phyloP scores from a whole-genome alignment of 2,113 vertebrate species.

The Hepsetus odoe region DNA sequence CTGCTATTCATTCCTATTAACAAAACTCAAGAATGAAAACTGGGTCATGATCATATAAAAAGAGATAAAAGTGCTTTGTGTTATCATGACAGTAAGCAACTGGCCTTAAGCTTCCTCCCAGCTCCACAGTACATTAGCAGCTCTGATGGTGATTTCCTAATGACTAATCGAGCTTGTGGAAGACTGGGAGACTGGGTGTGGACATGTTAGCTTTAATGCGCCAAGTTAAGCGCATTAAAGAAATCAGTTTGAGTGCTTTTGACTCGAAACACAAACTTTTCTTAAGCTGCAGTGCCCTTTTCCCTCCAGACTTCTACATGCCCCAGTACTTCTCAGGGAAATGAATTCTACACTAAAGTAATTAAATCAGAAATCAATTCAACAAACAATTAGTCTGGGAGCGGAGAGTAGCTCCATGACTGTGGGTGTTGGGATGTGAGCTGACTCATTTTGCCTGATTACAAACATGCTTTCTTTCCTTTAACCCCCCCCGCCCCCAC shows the following conservation, averaged over 20 bases:
- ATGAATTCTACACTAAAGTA: slow-evolving; percentile 64
- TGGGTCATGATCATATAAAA: slow-evolving; percentile 18
- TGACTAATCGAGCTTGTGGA: background rate
- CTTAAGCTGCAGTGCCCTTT: background rate
- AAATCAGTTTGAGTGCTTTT: background rate
- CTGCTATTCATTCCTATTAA: slow-evolving; percentile 22
- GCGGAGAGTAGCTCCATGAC: slow-evolving; percentile 41
- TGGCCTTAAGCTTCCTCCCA: background rate
- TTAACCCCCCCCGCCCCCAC: no score
- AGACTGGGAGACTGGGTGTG: slow-evolving; percentile 3
- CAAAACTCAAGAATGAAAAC: background rate
- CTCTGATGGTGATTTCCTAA: background rate
- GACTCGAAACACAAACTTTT: background rate
- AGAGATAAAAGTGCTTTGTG: background rate
- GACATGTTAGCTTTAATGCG: background rate
- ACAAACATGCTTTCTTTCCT: slow-evolving; percentile 18
- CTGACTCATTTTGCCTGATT: slow-evolving; percentile 47
- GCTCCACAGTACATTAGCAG: background rate
- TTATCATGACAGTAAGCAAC: slow-evolving; percentile 5
- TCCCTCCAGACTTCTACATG: slow-evolving; percentile 18
- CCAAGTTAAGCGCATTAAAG: background rate
- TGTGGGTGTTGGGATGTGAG: slow-evolving; percentile 51
- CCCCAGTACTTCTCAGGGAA: slow-evolving; percentile 59
- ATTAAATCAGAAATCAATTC: slow-evolving; percentile 73
- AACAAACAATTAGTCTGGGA: slow-evolving; percentile 65